These are phyloP conservation scores for Premnoplex brunnescens DNA, from an alignment of 2,797 vertebrate species.

Conservation along the genomic window DNA sequence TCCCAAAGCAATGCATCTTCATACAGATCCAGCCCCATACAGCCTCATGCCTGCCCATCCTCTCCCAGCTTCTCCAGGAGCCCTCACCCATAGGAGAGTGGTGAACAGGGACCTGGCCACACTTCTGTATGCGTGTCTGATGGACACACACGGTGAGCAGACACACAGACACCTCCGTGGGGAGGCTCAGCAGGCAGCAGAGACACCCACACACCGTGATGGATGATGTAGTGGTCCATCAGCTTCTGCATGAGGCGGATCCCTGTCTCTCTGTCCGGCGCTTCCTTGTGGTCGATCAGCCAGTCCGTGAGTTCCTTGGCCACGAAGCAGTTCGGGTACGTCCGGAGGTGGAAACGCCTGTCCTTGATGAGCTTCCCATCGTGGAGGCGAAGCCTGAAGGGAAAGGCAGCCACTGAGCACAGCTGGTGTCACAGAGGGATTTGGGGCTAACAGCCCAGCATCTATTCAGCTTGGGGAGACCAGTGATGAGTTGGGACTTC, in stretches of 20 bases:
- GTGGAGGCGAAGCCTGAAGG: constrained; percentile 82
- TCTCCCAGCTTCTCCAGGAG: neutral
- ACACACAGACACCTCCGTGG: neutral
- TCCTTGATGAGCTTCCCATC: constrained; percentile 89
- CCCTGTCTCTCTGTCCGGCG: constrained; percentile 79
- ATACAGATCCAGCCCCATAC: neutral
- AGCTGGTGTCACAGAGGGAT: neutral
- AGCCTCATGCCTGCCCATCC: neutral
- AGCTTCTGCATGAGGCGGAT: constrained; percentile 87
- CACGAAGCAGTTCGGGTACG: constrained; percentile 89
- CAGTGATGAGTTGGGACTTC: neutral
- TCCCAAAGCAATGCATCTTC: neutral
- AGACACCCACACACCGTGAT: constrained; percentile 80
- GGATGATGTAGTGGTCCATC: constrained; percentile 87
- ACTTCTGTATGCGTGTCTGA: neutral
- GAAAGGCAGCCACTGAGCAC: neutral
- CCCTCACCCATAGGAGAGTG: rapidly evolving
- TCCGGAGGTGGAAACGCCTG: constrained; percentile 82
- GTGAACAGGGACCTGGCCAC: neutral
- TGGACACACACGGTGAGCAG: neutral
- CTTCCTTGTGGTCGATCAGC: constrained; percentile 86
- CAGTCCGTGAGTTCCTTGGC: constrained; percentile 87
- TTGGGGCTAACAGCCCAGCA: rapidly evolving
- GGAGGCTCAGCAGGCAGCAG: neutral
- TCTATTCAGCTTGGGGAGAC: neutral